These are phyloP conservation scores for Pomatostomus ruficeps DNA, from an alignment of 2,113 vertebrate species.

Conservation along the genomic window DNA sequence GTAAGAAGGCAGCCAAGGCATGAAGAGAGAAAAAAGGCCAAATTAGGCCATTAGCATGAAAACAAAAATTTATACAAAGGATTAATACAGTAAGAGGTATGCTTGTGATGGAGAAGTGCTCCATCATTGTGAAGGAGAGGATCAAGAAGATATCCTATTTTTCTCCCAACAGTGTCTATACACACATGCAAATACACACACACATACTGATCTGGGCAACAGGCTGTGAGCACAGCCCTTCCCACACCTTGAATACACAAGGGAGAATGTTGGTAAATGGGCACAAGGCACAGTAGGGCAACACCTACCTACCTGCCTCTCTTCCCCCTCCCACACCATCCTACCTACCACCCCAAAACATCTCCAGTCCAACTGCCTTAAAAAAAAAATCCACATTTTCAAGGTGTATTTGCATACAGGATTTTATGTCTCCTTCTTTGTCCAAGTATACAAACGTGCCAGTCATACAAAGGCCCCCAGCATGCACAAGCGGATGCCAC, in stretches of 20 bases:
- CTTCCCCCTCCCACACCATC: background rate
- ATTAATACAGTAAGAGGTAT: background rate
- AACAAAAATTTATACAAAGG: background rate
- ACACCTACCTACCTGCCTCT: background rate
- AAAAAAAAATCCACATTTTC: background rate
- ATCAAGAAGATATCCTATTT: background rate
- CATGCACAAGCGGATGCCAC: background rate
- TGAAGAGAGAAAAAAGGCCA: background rate
- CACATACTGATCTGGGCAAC: background rate
- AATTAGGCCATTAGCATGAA: background rate
- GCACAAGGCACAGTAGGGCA: background rate
- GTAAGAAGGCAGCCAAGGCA: background rate
- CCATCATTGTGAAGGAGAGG: too few relatives aligned
- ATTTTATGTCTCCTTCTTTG: background rate
- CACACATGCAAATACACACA: background rate
- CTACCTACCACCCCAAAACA: background rate
- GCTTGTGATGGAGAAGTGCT: background rate
- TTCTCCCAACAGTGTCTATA: background rate
- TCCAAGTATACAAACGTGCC: background rate
- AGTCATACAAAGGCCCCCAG: background rate
- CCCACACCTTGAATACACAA: background rate
- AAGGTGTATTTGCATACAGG: background rate
- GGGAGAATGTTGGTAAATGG: background rate
- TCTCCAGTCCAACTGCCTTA: background rate
- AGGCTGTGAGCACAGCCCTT: background rate